Conservation (phyloP, 2,888 invertebrate species). For the Chesias legatella region DNA sequence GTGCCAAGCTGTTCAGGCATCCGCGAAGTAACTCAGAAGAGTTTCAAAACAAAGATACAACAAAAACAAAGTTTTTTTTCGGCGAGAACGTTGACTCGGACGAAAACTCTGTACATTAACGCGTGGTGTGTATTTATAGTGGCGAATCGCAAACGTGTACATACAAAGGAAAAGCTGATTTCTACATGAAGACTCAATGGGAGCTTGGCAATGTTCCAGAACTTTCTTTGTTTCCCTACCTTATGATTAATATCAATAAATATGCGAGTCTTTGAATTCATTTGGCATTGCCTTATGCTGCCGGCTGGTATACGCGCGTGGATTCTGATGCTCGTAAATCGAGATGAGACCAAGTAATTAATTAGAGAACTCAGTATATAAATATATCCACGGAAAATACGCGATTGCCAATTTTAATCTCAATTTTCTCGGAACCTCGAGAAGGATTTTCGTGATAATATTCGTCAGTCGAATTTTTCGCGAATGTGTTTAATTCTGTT, state of each 20-base stretch:
- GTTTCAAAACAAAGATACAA: constrained; percentile 19
- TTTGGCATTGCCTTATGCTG: constrained; percentile 30
- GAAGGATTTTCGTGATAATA: not conserved
- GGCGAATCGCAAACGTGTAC: constrained; percentile 31
- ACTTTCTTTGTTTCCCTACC: constrained; percentile 58
- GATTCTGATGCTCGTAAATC: constrained; percentile 11
- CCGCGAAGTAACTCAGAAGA: constrained; percentile 19
- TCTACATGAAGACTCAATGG: constrained; percentile 35
- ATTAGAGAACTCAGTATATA: not conserved
- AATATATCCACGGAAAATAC: constrained; percentile 2
- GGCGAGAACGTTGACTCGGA: constrained; percentile 50
- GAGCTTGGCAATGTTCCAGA: constrained; percentile 55
- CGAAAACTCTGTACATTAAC: constrained; percentile 21
- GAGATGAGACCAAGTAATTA: constrained; percentile 17
- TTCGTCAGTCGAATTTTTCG: constrained; percentile 10
- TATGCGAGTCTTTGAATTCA: constrained; percentile 20
- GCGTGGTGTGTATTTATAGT: constrained; percentile 43
- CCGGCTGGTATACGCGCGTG: constrained; percentile 18
- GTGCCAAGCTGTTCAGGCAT: constrained; percentile 19
- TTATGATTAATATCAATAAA: constrained; percentile 47
- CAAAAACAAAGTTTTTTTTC: constrained; percentile 33
- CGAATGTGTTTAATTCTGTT: constrained; percentile 8
- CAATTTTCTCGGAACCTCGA: constrained; percentile 4
- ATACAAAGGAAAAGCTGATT: constrained; percentile 60
- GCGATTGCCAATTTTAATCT: constrained; percentile 1